These are phyloP conservation scores for Agonum fuliginosum DNA, from an alignment of 2,888 invertebrate genomes.

Conservation along the genomic window DNA sequence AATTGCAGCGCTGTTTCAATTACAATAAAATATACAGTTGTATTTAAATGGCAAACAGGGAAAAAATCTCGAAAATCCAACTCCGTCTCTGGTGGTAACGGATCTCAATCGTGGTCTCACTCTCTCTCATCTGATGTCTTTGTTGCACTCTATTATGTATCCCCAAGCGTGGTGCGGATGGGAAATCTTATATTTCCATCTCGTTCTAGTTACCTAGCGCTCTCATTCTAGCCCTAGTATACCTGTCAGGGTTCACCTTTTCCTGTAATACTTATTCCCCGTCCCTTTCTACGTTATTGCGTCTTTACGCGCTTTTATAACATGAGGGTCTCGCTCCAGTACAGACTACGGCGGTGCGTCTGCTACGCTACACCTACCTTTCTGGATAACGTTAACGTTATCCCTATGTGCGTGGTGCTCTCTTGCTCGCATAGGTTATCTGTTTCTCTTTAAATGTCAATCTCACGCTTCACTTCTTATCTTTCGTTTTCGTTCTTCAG, in stretches of 20 bases:
- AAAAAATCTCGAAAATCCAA: conserved; percentile 19
- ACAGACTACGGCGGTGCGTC: too few species aligned
- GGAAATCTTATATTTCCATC: conserved; percentile 37
- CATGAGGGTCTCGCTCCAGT: not conserved
- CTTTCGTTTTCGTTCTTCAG: not conserved
- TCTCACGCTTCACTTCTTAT: conserved; percentile 19
- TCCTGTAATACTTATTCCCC: conserved; percentile 8
- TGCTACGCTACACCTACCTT: conserved; percentile 10
- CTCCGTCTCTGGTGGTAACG: conserved; percentile 36
- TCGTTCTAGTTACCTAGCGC: conserved; percentile 30
- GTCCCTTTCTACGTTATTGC: conserved; percentile 26
- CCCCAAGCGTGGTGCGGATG: conserved; percentile 37
- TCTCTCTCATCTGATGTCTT: not conserved
- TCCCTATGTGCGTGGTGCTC: too few species aligned
- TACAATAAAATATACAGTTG: conserved; percentile 18
- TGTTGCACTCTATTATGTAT: conserved; percentile 23
- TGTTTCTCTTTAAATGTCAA: conserved; percentile 27
- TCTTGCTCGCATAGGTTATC: conserved; percentile 20
- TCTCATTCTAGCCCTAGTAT: conserved; percentile 23
- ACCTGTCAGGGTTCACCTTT: conserved; percentile 41
- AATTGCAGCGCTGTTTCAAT: conserved; percentile 12
- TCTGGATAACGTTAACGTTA: conserved; percentile 14
- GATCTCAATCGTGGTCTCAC: conserved; percentile 16
- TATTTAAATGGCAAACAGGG: conserved; percentile 6
- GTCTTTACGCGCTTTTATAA: conserved; percentile 22